These are phyloP conservation scores for Metopia argyrocephala DNA, from an alignment of 2,888 invertebrate genomes.

Conservation along the genomic window DNA sequence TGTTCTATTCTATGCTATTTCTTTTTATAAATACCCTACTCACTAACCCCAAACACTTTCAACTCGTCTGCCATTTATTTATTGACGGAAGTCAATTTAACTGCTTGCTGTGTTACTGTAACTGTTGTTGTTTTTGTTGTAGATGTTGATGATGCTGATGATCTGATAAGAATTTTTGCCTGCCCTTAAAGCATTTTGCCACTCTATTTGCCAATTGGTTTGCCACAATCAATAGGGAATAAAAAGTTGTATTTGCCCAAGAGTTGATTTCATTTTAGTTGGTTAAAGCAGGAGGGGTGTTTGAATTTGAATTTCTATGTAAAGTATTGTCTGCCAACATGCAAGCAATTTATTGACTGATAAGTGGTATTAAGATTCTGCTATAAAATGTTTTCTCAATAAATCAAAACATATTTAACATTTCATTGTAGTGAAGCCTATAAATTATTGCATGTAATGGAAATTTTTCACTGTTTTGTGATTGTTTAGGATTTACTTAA, in stretches of 20 bases:
- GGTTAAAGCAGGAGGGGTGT: too few species aligned
- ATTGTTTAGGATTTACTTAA: background rate
- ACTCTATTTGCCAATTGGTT: background rate
- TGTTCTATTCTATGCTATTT: background rate
- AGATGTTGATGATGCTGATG: background rate
- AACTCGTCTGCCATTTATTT: background rate
- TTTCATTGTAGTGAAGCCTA: background rate
- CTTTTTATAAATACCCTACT: constrained; percentile 13
- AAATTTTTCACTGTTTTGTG: background rate
- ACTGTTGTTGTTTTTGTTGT: background rate
- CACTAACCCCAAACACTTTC: background rate
- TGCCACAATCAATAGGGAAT: background rate
- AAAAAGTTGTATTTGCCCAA: background rate
- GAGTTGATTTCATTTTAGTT: background rate
- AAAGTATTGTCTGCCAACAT: background rate
- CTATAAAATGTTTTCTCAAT: background rate
- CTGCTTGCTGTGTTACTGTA: too few species aligned
- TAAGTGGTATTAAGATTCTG: background rate
- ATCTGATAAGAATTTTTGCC: background rate
- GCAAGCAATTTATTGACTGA: background rate
- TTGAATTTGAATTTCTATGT: background rate
- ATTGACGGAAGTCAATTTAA: background rate
- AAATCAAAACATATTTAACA: background rate
- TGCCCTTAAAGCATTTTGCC: background rate
- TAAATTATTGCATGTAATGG: background rate